These are phyloP conservation scores for Macrotus californicus DNA, from an alignment of 2,113 vertebrate species.

Conservation along the genomic window DNA sequence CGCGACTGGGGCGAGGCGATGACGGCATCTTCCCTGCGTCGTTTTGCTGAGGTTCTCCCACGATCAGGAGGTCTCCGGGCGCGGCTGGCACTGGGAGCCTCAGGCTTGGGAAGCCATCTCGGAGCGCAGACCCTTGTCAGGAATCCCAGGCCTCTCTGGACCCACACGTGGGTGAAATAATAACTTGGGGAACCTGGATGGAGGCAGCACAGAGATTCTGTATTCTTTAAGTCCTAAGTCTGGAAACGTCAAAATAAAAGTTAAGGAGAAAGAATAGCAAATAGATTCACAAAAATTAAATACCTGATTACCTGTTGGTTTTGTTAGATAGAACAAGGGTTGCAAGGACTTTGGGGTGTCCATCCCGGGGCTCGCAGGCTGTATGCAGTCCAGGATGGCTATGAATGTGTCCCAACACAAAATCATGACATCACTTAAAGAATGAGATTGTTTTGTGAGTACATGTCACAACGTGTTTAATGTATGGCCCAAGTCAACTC, in stretches of 20 bases:
- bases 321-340: background rate
- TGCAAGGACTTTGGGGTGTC: too few relatives aligned
- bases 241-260: background rate
- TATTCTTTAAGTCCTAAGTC: background rate
- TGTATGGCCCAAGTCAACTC: too few relatives aligned
- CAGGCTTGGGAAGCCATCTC: rapidly evolving
- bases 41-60: background rate
- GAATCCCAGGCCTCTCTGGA: background rate
- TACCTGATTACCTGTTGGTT: background rate
- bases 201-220: background rate
- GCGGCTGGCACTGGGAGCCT: rapidly evolving
- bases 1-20: rapidly evolving
- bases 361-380: too few relatives aligned
- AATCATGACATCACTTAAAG: too few relatives aligned
- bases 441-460: too few relatives aligned
- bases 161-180: background rate
- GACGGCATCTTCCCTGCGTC: background rate
- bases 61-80: rapidly evolving
- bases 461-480: too few relatives aligned
- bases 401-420: too few relatives aligned
- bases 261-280: background rate
- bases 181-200: background rate
- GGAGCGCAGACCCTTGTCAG: background rate
- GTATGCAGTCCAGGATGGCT: too few relatives aligned
- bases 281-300: background rate